Evolutionary conservation across 2,113 vertebrate genomes (phyloP).

Genomic region (Glaucidium brasilianum): DNA sequence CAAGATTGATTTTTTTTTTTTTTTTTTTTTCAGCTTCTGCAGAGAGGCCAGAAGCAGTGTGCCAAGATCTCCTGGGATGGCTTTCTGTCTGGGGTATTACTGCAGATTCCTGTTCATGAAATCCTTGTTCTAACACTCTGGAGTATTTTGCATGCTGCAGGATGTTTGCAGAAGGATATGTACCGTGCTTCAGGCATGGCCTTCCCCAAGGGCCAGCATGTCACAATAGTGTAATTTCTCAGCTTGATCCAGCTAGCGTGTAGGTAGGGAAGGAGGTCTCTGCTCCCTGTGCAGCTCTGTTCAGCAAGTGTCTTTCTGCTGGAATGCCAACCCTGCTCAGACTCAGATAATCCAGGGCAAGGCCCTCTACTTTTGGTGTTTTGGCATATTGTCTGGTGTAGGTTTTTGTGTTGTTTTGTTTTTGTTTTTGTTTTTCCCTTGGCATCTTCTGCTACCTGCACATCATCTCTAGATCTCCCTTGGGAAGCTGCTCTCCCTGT

Average conservation of each 20-base stretch:
- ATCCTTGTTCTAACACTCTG: neutral
- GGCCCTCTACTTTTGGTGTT: neutral
- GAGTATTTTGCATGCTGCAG: neutral
- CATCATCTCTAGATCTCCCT: neutral
- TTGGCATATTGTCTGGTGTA: neutral
- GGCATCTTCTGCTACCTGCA: neutral
- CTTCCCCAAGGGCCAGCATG: neutral
- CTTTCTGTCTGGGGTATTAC: neutral
- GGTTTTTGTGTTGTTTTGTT: too few species aligned
- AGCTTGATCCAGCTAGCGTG: conserved; percentile 7
- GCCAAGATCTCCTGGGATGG: neutral
- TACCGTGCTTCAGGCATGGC: neutral
- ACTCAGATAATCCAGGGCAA: neutral
- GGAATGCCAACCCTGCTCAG: neutral
- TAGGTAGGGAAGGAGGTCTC: neutral
- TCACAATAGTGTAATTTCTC: neutral
- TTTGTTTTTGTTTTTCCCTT: rapidly evolving
- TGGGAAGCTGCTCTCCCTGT: neutral
- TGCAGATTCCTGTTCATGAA: neutral
- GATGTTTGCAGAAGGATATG: neutral
- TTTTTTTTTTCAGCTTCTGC: neutral
- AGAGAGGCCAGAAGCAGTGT: neutral
- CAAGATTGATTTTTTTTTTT: neutral
- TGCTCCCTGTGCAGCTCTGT: neutral
- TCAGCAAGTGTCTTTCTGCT: neutral